Conservation (phyloP, 1,140 invertebrate species). For the Drosophila varians region DNA sequence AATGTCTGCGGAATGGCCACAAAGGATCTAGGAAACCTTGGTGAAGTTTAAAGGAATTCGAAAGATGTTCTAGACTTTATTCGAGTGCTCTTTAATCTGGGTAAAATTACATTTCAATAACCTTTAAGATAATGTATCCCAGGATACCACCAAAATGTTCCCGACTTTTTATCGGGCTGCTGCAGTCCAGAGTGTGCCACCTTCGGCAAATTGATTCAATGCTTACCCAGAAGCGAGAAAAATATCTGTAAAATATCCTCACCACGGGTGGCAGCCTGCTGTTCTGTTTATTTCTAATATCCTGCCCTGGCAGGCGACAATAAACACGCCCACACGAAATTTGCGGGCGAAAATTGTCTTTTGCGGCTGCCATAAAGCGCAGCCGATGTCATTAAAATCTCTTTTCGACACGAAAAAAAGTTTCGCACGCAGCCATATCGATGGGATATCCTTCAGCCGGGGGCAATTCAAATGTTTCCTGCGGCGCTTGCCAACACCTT, state of each 20-base stretch:
- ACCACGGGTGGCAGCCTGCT: constrained; percentile 49
- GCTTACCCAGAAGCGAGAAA: neutral
- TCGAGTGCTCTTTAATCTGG: neutral
- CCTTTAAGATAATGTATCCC: constrained; percentile 19
- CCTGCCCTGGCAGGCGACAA: constrained; percentile 57
- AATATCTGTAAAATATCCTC: constrained; percentile 12
- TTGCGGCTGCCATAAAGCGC: constrained; percentile 71
- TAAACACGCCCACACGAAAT: constrained; percentile 76
- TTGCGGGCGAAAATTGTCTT: constrained; percentile 55
- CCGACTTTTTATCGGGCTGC: constrained; percentile 33
- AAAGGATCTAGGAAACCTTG: neutral
- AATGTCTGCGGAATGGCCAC: neutral
- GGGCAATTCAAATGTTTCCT: constrained; percentile 60
- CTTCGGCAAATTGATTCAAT: constrained; percentile 27
- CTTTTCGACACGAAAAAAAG: constrained; percentile 59
- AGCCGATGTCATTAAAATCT: constrained; percentile 78
- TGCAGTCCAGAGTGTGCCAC: constrained; percentile 25
- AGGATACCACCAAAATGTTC: constrained; percentile 3
- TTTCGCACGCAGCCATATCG: constrained; percentile 50
- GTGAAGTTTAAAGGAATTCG: neutral
- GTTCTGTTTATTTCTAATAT: constrained; percentile 76
- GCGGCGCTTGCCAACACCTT: constrained; percentile 63
- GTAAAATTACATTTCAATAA: neutral
- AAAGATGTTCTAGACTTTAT: neutral
- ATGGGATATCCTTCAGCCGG: constrained; percentile 49